Conservation (phyloP, 30 jellyfish, hydroid and myxozoan genomes). For the Clytia hemisphaerica region DNA sequence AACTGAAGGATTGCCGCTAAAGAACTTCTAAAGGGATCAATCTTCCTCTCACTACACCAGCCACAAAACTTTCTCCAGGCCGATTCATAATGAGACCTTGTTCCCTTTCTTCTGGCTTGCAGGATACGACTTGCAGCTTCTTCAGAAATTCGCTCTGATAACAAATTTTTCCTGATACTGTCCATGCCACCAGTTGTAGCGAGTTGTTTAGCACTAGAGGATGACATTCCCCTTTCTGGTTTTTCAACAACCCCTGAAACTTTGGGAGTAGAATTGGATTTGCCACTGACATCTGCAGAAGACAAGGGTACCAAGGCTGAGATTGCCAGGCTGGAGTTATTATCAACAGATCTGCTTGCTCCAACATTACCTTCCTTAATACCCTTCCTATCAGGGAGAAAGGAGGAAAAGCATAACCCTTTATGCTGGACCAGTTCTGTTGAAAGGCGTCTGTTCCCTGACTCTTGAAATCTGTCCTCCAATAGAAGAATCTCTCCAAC, state of each 20-base stretch:
- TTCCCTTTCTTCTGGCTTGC: constrained; percentile 19
- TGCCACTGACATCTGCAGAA: constrained; percentile 22
- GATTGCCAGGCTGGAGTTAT: constrained; percentile 26
- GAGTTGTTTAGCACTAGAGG: constrained; percentile 20
- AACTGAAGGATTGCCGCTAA: too few species aligned
- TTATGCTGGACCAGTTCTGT: constrained; percentile 13
- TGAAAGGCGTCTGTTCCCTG: constrained; percentile 25
- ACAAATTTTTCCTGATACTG: constrained; percentile 15
- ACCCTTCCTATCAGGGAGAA: constrained; percentile 35
- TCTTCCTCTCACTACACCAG: constrained; percentile 23
- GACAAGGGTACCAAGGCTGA: constrained; percentile 32
- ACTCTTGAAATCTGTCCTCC: constrained; percentile 33
- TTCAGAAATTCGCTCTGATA: constrained; percentile 13
- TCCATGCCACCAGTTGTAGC: constrained; percentile 34
- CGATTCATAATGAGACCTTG: constrained; percentile 22
- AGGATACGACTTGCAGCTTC: constrained; percentile 27
- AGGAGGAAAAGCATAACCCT: constrained; percentile 39
- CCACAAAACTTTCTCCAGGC: constrained; percentile 29
- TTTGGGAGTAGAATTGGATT: constrained; percentile 20
- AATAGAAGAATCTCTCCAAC: constrained; percentile 11
- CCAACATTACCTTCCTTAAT: constrained; percentile 12
- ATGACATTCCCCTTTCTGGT: constrained; percentile 24
- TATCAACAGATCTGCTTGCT: neutral
- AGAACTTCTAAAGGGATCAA: constrained; percentile 21
- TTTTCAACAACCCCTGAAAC: neutral